Base-by-base conservation (phyloP, 2,888 invertebrate species). In the Strigamia crassipes region DNA sequence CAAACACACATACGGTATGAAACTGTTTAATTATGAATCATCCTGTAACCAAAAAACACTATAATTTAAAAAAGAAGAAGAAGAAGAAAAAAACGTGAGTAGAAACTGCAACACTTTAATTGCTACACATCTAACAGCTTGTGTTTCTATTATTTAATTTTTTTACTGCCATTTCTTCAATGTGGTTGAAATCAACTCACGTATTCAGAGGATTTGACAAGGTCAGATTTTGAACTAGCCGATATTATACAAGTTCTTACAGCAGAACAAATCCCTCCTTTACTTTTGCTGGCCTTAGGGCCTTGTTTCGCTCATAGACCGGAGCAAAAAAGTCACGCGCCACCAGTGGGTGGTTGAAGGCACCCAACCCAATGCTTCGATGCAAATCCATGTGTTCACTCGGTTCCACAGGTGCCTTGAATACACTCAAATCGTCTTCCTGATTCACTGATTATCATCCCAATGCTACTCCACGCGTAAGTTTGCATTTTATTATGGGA, bases 191-290 rank as follows among this genome's bases (percentile, higher is more conserved):
- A 61, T n/a, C 61, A 61, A n/a, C 61, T 61, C 61, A 61, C 61
- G 61, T 61, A 61, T 61, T 61, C 61, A 61, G 21, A 61, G 61
- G 61, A 61, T 61, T 61, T 61, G 61, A 61, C 61, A 61, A 61
- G 61, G 61, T 61, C 61, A 61, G 61, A n/a, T 61, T 61, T 61
- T 61, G 61, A 61, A 61, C 61, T 23, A 61, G 61, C 61, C 61
- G 61, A 61, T 61, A 61, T 61, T 61, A 61, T 61, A 61, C 61
- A 61, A 61, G 61, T 61, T 61, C 61, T 61, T 61, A 61, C 61
- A n/a, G 61, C 61, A 61, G 61, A 61, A 61, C 61, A 61, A 61
- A 61, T 61, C 61, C 61, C 21, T 18, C 21, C 61, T 61, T 61
- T 61, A 18, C 61, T 61, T 51, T 51, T 21, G 21, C 61, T 61